Percentiles rank a stretch among this genome's conserved stretches.
Evolutionary conservation across 2,888 invertebrate species (phyloP).

Genomic region (Selenia dentaria): DNA sequence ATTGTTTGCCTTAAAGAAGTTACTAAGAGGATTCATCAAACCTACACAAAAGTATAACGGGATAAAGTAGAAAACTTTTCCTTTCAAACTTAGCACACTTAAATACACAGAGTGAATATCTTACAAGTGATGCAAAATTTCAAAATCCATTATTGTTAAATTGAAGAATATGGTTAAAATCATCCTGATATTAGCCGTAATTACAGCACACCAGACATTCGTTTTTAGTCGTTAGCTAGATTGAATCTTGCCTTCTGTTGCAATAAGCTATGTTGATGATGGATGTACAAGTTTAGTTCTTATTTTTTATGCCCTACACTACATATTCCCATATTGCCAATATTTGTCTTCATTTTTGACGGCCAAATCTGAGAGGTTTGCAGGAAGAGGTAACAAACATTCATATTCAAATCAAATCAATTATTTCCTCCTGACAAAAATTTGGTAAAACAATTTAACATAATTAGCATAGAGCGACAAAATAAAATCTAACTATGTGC

Average conservation of each 20-base stretch:
- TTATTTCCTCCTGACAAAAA: no score
- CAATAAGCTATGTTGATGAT: not conserved
- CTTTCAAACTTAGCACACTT: conserved; percentile 15
- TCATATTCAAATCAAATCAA: no score
- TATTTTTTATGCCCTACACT: no score
- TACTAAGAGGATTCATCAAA: conserved; percentile 25
- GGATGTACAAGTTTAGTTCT: no score
- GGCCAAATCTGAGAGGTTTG: no score
- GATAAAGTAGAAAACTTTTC: conserved; percentile 20
- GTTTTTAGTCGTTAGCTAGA: conserved; percentile 4
- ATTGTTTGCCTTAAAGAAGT: conserved; percentile 26
- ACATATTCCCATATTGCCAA: no score
- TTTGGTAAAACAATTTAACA: no score
- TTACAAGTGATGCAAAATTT: no score
- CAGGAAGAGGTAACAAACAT: no score
- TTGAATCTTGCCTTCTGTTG: conserved; percentile 3
- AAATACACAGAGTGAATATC: not conserved
- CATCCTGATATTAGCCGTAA: not conserved
- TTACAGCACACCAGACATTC: conserved; percentile 1
- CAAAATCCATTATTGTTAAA: not conserved
- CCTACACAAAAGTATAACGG: conserved; percentile 25
- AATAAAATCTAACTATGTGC: no score
- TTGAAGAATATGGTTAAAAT: not conserved
- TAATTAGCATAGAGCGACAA: no score
- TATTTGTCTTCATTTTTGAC: no score